Conservation (phyloP, 2,113 vertebrate genomes). For the Nibea coibor region DNA sequence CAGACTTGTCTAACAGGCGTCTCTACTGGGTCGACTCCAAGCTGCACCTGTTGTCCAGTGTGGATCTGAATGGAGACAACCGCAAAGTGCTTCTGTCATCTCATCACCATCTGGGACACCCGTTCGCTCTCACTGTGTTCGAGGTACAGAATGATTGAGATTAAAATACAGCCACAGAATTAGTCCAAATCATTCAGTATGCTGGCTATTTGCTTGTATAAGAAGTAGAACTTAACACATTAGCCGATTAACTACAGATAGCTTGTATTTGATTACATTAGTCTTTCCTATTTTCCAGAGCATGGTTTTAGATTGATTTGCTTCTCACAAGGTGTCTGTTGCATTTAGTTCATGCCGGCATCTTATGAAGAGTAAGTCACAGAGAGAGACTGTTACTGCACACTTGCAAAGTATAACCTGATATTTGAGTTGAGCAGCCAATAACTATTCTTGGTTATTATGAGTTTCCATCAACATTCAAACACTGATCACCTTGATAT, state of each 20-base stretch:
- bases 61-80: constrained; percentile 93
- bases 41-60: constrained; percentile 94
- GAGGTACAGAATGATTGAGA: constrained; percentile 85
- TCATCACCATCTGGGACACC: constrained; percentile 91
- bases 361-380: background rate
- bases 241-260: too few species aligned
- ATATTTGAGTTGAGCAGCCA: constrained; percentile 3
- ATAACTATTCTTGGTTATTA: background rate
- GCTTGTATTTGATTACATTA: background rate
- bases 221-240: background rate
- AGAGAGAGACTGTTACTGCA: background rate
- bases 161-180: background rate
- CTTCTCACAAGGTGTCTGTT: background rate
- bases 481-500: too few species aligned
- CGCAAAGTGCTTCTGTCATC: constrained; percentile 94
- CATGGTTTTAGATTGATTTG: background rate
- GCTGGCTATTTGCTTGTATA: background rate
- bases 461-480: background rate
- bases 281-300: background rate
- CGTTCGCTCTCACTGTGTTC: constrained; percentile 95
- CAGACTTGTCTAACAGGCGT: constrained; percentile 94
- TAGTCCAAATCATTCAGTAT: background rate
- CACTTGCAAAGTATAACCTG: background rate
- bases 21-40: constrained; percentile 99
- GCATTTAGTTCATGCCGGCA: background rate